Conservation (phyloP, 30 jellyfish, hydroid and myxozoan genomes). For the Aurelia sp. region DNA sequence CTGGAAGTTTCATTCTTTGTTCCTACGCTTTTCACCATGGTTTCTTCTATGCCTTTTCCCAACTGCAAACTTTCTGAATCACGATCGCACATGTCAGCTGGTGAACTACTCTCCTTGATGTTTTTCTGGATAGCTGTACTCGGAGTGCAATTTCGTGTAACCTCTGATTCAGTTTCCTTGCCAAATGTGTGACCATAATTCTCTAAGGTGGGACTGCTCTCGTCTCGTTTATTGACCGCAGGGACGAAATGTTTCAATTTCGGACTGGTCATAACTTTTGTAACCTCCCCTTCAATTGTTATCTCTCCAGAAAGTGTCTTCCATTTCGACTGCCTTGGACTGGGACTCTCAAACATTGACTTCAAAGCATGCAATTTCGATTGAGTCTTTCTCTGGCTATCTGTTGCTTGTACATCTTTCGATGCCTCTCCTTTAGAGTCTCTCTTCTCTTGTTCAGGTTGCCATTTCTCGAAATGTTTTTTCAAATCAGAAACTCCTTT, state of each 20-base stretch:
- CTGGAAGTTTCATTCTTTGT: not conserved
- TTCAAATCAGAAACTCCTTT: conserved; percentile 49
- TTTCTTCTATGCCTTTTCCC: not conserved
- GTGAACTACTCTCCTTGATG: not conserved
- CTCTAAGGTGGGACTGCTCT: not conserved
- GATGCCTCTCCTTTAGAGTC: not conserved
- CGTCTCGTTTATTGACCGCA: not conserved
- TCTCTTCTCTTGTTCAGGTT: conserved; percentile 9
- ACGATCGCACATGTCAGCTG: not conserved
- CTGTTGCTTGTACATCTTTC: not conserved
- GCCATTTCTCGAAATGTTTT: conserved; percentile 32
- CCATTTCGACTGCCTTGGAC: not conserved
- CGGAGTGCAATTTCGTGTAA: too few relatives aligned
- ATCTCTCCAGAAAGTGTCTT: not conserved
- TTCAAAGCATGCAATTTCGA: conserved; percentile 32
- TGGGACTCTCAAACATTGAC: conserved; percentile 20
- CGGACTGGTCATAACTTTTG: not conserved
- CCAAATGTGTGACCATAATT: not conserved
- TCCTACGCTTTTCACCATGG: not conserved
- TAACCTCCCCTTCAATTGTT: not conserved
- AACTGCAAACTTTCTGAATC: not conserved
- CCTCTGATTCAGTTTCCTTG: not conserved
- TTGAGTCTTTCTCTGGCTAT: not conserved
- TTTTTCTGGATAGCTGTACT: too few relatives aligned
- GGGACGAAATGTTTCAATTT: not conserved